Percentiles rank a stretch among this genome's conserved stretches.
Evolutionary conservation across 2,113 vertebrate genomes (phyloP).

Genomic region (Canis aureus): DNA sequence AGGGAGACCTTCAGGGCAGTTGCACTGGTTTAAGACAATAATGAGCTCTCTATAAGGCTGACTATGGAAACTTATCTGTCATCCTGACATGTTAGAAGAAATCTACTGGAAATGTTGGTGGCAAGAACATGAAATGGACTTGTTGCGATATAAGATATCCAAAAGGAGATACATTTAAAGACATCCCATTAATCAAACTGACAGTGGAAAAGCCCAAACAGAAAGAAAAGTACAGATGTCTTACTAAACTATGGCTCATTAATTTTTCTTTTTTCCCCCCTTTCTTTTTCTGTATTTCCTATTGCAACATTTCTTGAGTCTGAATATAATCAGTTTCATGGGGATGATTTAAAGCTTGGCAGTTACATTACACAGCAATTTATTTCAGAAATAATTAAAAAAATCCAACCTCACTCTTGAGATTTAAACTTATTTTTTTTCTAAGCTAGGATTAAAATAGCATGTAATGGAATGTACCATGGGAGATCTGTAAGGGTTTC

Average conservation of each 20-base stretch:
- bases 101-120: constrained; percentile 87
- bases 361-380: neutral
- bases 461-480: neutral
- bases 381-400: constrained; percentile 46
- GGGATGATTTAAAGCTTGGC: constrained; percentile 17
- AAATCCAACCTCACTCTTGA: neutral
- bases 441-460: neutral
- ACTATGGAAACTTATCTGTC: constrained; percentile 85
- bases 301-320: constrained; percentile 51
- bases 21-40: constrained; percentile 81
- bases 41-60: constrained; percentile 80
- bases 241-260: constrained; percentile 68
- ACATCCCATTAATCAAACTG: constrained; percentile 85
- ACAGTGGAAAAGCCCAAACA: constrained; percentile 79
- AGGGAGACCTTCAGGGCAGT: constrained; percentile 64
- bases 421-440: neutral
- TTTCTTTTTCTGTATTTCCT: constrained; percentile 16
- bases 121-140: constrained; percentile 87
- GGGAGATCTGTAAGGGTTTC: neutral
- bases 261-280: neutral
- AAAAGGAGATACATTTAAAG: constrained; percentile 85
- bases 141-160: constrained; percentile 87
- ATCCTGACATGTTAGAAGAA: constrained; percentile 86
- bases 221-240: constrained; percentile 69
- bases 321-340: constrained; percentile 16